Percentiles rank a stretch among this genome's conserved stretches.
Conservation (phyloP, 2,888 invertebrate genomes). For the Magallana nippona region DNA sequence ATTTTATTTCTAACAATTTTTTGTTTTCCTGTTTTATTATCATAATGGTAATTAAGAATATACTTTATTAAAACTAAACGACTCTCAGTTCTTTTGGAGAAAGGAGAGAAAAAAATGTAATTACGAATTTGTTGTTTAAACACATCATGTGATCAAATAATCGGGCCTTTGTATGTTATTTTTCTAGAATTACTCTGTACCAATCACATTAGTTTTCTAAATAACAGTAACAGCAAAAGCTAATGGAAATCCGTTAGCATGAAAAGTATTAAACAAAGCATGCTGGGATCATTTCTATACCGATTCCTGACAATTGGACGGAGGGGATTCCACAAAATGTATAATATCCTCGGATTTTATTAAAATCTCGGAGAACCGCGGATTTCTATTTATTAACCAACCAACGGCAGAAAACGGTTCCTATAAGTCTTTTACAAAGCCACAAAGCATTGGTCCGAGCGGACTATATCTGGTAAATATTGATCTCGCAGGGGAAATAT, state of each 20-base stretch:
- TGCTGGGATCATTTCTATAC: not conserved
- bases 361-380: not conserved
- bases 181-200: not conserved
- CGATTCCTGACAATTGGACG: not conserved
- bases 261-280: constrained; percentile 3
- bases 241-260: constrained; percentile 27
- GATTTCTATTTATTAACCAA: constrained; percentile 1
- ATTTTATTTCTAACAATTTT: too few species aligned
- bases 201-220: not conserved
- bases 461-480: constrained; percentile 27
- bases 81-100: too few species aligned
- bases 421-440: constrained; percentile 17
- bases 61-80: too few species aligned
- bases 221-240: not conserved
- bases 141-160: not conserved
- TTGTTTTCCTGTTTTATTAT: too few species aligned
- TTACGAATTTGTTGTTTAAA: not conserved
- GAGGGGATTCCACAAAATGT: not conserved
- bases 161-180: constrained; percentile 9
- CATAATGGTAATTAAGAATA: too few species aligned
- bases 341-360: constrained; percentile 14
- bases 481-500: constrained; percentile 23
- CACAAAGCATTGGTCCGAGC: not conserved
- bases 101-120: not conserved
- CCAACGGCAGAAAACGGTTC: constrained; percentile 4